Evolutionary conservation across 1,140 invertebrate species (phyloP), one percentile per base, ranked within the genome.

Genomic region (Ganaspis sp.): DNA sequence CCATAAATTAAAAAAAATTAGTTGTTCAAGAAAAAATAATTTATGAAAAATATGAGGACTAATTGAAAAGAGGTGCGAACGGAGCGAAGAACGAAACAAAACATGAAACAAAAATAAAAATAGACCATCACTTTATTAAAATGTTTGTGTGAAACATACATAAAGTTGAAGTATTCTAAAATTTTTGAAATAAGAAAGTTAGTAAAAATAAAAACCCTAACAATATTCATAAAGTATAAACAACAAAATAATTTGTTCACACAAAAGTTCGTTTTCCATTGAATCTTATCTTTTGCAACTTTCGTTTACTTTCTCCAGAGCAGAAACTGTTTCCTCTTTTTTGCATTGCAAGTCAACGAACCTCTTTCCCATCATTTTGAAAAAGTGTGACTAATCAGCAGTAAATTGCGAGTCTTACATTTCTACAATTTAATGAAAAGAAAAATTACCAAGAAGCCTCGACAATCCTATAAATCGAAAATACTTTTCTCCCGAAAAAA

Each of bases 231-330:
- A 34, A 64, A 26, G 15, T 8, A 29, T 5, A 15, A 29, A n/a
- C 9, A 64, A 26, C 23, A 64, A 64, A 64, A 29, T 8, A 0
- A 64, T 64, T 29, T 15, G 26, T 15, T 64, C 12, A 0, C n/a
- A 64, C 1, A 29, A n/a, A 64, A 64, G 5, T 64, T 64, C 15
- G 12, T 29, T 64, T 64, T 8, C 23, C 12, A 26, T 15, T n/a
- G 23, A 64, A 64, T 64, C 15, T 4, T 5, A n/a, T 29, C 23
- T 26, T 64, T 29, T 15, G 12, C 6, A 15, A 64, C 58, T 64
- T 64, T 64, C 58, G 5, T 64, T 29, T 64, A 64, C 58, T 64
- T 64, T 64, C 58, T 29, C 58, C 29, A 29, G 23, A 9, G 12
- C 11, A n/a, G 21, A 64, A n/a, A 12, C 58, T 34, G 4, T 6